phyloP scores from a whole-genome alignment of 2,888 invertebrate species.

The Ptilodon capucinus region DNA sequence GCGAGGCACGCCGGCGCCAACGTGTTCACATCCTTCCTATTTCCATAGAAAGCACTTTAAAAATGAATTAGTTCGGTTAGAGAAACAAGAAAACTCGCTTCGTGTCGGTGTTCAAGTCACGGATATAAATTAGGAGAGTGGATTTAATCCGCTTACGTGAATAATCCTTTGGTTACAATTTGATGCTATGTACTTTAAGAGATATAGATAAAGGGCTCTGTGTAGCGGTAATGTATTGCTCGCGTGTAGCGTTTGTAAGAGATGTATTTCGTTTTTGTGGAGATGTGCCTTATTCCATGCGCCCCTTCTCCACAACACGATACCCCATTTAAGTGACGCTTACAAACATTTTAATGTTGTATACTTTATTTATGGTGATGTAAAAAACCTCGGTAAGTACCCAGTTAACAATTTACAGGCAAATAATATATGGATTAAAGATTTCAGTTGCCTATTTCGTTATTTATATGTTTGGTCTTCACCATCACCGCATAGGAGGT shows the following conservation, averaged over 20 bases:
- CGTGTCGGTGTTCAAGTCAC: conserved; percentile 32
- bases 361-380: neutral
- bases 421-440: no score
- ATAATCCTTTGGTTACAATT: conserved; percentile 61
- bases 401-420: no score
- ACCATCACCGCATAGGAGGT: no score
- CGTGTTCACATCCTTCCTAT: conserved; percentile 52
- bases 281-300: conserved; percentile 18
- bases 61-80: conserved; percentile 43
- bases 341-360: conserved; percentile 24
- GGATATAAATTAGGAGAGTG: conserved; percentile 55
- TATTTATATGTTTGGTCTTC: no score
- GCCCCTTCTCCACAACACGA: conserved; percentile 28
- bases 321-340: conserved; percentile 30
- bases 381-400: no score
- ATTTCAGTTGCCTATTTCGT: no score
- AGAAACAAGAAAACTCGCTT: conserved; percentile 45
- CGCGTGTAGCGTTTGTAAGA: conserved; percentile 34
- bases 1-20: conserved; percentile 23
- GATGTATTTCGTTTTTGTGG: conserved; percentile 42
- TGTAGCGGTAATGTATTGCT: conserved; percentile 46
- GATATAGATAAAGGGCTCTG: conserved; percentile 46
- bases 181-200: conserved; percentile 35
- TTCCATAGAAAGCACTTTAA: conserved; percentile 55
- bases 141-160: conserved; percentile 53